Conservation (phyloP, 2,113 vertebrate species). For the Sylvia atricapilla region DNA sequence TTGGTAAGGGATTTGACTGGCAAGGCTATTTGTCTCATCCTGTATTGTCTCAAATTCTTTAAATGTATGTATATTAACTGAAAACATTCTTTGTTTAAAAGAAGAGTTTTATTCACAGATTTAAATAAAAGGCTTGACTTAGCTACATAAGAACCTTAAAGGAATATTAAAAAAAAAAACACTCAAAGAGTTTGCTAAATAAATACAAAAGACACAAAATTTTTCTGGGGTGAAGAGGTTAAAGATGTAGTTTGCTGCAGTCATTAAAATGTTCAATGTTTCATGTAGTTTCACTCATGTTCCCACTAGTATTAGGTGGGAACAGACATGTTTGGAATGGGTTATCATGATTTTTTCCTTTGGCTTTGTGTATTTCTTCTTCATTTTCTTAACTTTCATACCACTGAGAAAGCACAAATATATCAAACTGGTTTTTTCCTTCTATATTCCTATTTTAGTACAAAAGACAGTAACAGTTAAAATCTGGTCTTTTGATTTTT, state of each 20-base stretch:
- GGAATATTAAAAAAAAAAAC: neutral
- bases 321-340: neutral
- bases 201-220: neutral
- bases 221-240: accelerated
- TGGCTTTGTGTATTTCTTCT: neutral
- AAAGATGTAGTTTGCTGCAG: neutral
- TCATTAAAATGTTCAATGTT: neutral
- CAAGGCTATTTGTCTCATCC: neutral
- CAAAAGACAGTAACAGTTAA: neutral
- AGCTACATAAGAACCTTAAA: neutral
- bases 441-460: neutral
- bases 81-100: neutral
- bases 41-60: neutral
- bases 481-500: neutral
- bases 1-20: neutral
- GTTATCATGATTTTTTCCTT: neutral
- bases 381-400: neutral
- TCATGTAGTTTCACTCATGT: accelerated
- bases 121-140: neutral
- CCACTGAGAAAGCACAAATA: neutral
- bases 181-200: neutral
- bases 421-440: neutral
- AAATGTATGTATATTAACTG: neutral
- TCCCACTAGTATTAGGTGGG: neutral
- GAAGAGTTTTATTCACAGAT: neutral